phyloP scores from a whole-genome alignment of 35 echinoderm and acorn worm species.

The Chiridota heheva region DNA sequence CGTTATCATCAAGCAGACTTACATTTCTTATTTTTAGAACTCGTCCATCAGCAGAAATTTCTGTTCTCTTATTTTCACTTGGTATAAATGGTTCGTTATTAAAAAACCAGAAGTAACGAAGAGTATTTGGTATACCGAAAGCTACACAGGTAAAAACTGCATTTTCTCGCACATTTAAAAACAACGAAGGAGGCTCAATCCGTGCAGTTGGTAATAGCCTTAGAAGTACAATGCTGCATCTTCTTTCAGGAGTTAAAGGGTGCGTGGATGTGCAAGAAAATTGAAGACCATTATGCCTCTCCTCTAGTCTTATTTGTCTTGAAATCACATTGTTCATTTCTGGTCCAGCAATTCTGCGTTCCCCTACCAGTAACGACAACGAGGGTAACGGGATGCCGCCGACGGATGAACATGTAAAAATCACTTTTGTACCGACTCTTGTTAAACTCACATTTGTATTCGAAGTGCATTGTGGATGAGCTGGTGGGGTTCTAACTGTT shows the following conservation, averaged over 20 bases:
- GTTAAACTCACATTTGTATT: background rate
- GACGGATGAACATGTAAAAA: background rate
- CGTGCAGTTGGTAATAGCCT: background rate
- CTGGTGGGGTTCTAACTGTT: background rate
- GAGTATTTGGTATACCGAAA: background rate
- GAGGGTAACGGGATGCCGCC: background rate
- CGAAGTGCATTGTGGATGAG: background rate
- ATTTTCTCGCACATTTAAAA: background rate
- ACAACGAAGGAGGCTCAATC: background rate
- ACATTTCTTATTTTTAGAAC: background rate
- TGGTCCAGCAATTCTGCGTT: slow-evolving; percentile 12
- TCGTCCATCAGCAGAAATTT: background rate
- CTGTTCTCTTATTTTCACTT: background rate
- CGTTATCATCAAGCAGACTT: background rate
- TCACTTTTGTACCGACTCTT: slow-evolving; percentile 1
- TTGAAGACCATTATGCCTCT: slow-evolving; percentile 3
- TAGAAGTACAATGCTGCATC: slow-evolving; percentile 11
- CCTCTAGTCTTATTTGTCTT: slow-evolving; percentile 2
- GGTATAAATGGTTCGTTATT: background rate
- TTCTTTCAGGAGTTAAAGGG: background rate
- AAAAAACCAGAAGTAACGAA: slow-evolving; percentile 26
- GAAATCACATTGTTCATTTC: background rate
- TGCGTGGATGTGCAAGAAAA: slow-evolving; percentile 29
- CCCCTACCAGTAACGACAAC: slow-evolving; percentile 13
- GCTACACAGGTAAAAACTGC: slow-evolving; percentile 15